phyloP scores from a whole-genome alignment of 1,140 invertebrate species.

The Neodiprion lecontei region DNA sequence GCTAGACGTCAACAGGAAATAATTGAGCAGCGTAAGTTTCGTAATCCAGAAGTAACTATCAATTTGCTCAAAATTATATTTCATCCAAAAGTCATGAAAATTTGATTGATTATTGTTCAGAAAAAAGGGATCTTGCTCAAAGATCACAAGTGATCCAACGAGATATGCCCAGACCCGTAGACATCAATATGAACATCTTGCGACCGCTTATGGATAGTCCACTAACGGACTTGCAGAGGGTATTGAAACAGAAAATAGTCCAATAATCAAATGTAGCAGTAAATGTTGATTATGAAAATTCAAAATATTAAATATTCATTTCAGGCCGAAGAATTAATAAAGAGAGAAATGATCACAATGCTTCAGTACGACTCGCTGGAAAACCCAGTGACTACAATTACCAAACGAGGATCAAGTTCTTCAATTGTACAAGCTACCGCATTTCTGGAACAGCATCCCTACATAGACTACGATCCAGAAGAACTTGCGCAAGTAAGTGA shows the following conservation, averaged over 20 bases:
- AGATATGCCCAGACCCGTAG: slow-evolving; percentile 84
- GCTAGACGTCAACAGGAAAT: slow-evolving; percentile 70
- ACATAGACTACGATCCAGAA: slow-evolving; percentile 74
- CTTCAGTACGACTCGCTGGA: slow-evolving; percentile 86
- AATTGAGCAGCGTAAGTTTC: slow-evolving; percentile 65
- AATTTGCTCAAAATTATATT: background rate
- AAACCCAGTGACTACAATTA: slow-evolving; percentile 66
- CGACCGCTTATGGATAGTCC: slow-evolving; percentile 75
- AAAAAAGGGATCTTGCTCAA: slow-evolving; percentile 74
- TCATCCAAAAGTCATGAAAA: slow-evolving; percentile 7
- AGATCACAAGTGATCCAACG: slow-evolving; percentile 91
- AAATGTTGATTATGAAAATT: background rate
- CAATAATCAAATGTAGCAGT: background rate
- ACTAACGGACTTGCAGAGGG: slow-evolving; percentile 86
- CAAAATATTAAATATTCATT: slow-evolving; percentile 10
- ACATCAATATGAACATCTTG: slow-evolving; percentile 85
- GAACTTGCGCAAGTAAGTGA: slow-evolving; percentile 70
- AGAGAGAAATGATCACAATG: slow-evolving; percentile 97
- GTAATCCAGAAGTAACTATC: slow-evolving; percentile 8
- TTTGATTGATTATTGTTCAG: slow-evolving; percentile 35
- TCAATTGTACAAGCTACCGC: slow-evolving; percentile 70
- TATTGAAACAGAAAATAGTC: slow-evolving; percentile 37
- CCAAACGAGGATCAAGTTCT: slow-evolving; percentile 50
- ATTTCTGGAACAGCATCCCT: slow-evolving; percentile 88
- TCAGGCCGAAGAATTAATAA: slow-evolving; percentile 95